phyloP scores from a whole-genome alignment of 2,113 vertebrate genomes.

The Uropsilus gracilis region DNA sequence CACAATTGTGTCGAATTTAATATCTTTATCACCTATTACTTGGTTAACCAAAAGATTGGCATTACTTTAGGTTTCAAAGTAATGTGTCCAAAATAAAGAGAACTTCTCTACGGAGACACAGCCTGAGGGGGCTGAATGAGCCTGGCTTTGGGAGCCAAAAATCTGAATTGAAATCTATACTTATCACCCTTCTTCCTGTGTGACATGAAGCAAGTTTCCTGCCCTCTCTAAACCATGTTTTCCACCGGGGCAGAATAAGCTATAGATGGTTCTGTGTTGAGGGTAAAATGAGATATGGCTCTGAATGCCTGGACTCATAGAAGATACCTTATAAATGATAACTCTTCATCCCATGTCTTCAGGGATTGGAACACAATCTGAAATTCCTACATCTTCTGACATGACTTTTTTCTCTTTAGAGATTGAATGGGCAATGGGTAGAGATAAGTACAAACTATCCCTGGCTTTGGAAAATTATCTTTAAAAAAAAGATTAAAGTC shows the following conservation, averaged over 20 bases:
- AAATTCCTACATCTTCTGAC: conserved; percentile 13
- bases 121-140: neutral
- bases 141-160: neutral
- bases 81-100: neutral
- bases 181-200: neutral
- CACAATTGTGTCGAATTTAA: neutral
- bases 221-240: neutral
- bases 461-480: neutral
- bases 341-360: neutral
- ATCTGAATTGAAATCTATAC: neutral
- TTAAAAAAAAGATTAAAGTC: neutral
- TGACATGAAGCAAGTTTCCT: neutral
- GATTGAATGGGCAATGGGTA: neutral
- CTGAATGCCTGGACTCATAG: neutral
- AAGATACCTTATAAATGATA: neutral
- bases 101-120: neutral
- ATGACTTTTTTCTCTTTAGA: neutral
- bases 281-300: neutral
- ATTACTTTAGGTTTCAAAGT: conserved; percentile 24
- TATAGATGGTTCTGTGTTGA: neutral
- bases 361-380: neutral
- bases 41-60: neutral
- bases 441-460: neutral
- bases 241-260: neutral
- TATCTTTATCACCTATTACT: neutral